Percentiles rank a stretch among this genome's conserved stretches.
These are phyloP conservation scores for Paralinhomoeus sp. DNA, from an alignment of 2,888 invertebrate species.

Conservation along the genomic window DNA sequence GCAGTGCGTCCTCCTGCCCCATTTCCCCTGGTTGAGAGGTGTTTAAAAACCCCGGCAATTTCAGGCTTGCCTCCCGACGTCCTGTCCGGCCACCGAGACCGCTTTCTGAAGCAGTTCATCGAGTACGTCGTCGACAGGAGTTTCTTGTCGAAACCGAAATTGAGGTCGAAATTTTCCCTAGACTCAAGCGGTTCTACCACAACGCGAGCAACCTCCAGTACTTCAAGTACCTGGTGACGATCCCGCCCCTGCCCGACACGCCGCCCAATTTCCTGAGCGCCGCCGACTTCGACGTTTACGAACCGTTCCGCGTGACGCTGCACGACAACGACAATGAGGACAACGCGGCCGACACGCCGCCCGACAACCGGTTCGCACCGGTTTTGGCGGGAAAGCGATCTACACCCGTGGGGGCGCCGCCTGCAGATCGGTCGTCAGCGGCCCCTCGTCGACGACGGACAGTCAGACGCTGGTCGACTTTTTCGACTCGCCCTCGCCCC, in stretches of 20 bases:
- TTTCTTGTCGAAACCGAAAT: neutral
- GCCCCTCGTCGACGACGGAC: too few relatives aligned
- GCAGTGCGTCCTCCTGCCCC: neutral
- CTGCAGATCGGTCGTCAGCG: too few relatives aligned
- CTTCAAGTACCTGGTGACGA: constrained; percentile 76
- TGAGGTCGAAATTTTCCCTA: constrained; percentile 13
- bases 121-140: constrained; percentile 34
- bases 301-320: constrained; percentile 70
- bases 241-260: constrained; percentile 69
- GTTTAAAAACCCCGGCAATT: too few relatives aligned
- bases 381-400: too few relatives aligned
- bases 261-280: constrained; percentile 83
- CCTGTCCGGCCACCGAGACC: constrained; percentile 59
- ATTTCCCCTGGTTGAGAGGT: too few relatives aligned
- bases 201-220: constrained; percentile 81
- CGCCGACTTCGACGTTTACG: constrained; percentile 73
- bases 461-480: too few relatives aligned
- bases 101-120: constrained; percentile 70
- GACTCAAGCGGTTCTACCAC: constrained; percentile 67
- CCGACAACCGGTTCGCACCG: too few relatives aligned
- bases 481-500: neutral
- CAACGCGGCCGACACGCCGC: too few relatives aligned
- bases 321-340: too few relatives aligned
- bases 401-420: too few relatives aligned
- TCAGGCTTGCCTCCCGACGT: constrained; percentile 61